A percentile compares a stretch with the other conserved stretches of the same genome.
These are phyloP conservation scores for Eremophila alpestris DNA, from an alignment of 2,797 vertebrate genomes.

Conservation along the genomic window DNA sequence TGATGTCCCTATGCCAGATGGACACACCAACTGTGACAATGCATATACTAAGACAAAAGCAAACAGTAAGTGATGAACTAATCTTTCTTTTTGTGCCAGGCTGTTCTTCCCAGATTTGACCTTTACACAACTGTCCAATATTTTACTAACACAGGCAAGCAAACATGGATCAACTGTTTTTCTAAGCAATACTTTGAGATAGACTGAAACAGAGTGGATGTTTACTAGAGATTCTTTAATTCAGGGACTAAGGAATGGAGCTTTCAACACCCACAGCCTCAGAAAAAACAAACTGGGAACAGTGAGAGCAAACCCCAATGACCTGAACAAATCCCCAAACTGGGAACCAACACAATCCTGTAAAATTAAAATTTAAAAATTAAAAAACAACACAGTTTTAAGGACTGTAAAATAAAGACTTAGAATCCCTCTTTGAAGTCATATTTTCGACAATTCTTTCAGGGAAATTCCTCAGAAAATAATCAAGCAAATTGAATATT, in stretches of 20 bases:
- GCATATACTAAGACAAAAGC: neutral
- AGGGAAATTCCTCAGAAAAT: neutral
- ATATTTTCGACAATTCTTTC: neutral
- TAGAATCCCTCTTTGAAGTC: neutral
- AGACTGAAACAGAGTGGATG: neutral
- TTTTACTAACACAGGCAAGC: neutral
- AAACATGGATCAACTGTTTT: neutral
- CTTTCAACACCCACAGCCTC: neutral
- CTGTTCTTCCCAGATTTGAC: neutral
- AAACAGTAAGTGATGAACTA: neutral
- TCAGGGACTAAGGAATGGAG: neutral
- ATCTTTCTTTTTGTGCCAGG: neutral
- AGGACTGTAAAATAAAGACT: neutral
- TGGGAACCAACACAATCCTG: neutral
- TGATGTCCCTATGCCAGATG: neutral
- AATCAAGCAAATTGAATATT: neutral
- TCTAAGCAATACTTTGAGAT: neutral
- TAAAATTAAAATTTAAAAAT: neutral
- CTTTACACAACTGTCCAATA: neutral
- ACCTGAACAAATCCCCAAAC: neutral
- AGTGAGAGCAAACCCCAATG: neutral
- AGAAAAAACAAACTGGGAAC: neutral
- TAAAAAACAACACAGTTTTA: rapidly evolving
- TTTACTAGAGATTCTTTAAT: neutral
- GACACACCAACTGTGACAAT: neutral